A percentile compares a stretch with the other conserved stretches of the same genome.
Evolutionary conservation across 2,888 invertebrate genomes (phyloP).

Genomic region (Cyclophora punctaria): DNA sequence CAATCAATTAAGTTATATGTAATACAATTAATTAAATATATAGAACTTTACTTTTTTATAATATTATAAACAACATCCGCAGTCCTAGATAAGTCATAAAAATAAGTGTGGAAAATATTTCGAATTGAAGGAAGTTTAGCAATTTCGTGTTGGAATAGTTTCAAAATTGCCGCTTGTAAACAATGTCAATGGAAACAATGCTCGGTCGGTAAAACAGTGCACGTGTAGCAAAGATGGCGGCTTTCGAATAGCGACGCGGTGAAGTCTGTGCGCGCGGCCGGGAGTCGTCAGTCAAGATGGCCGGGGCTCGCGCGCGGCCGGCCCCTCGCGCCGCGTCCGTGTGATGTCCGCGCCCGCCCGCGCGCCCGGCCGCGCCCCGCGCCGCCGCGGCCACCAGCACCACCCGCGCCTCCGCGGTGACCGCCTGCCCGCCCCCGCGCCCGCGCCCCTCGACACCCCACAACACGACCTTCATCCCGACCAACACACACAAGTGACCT

Average conservation of each 20-base stretch:
- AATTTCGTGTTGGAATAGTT: background rate
- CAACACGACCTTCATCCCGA: too few relatives aligned
- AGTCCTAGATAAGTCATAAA: background rate
- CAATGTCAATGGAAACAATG: slow-evolving; percentile 16
- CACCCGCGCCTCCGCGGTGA: slow-evolving; percentile 81
- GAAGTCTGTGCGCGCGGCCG: slow-evolving; percentile 31
- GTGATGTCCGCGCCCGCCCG: slow-evolving; percentile 76
- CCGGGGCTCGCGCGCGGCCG: slow-evolving; percentile 73
- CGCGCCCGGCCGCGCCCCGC: slow-evolving; percentile 76
- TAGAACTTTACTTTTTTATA: background rate
- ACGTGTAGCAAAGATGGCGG: slow-evolving; percentile 52
- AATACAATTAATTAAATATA: background rate
- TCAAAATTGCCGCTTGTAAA: slow-evolving; percentile 41
- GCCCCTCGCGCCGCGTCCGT: slow-evolving; percentile 57
- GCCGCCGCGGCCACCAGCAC: slow-evolving; percentile 84
- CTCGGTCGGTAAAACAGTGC: slow-evolving; percentile 58
- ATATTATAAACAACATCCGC: background rate
- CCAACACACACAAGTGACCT: slow-evolving; percentile 67
- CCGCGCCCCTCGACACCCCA: slow-evolving; percentile 23
- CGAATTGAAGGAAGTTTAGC: background rate
- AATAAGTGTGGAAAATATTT: background rate
- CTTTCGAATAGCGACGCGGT: slow-evolving; percentile 48
- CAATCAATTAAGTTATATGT: too few relatives aligned
- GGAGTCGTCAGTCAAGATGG: slow-evolving; percentile 74
- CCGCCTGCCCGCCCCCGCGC: slow-evolving; percentile 68